Base-by-base conservation (phyloP, 2,888 invertebrate genomes). In the Ryuthela nishihirai region DNA sequence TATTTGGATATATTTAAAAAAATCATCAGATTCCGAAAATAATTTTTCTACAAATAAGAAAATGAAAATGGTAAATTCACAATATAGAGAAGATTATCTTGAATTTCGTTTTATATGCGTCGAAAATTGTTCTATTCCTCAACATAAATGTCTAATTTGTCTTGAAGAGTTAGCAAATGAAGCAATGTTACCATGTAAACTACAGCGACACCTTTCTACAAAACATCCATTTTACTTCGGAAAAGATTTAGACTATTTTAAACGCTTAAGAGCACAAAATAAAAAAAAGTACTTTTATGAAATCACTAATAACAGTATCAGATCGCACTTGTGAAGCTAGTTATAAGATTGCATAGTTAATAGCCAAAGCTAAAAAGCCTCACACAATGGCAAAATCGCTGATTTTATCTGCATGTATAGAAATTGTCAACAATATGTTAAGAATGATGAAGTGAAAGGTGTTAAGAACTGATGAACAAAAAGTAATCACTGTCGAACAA, bases 331-430 rank as follows among this genome's bases (percentile, higher is more conserved):
- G 10, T 23, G 12, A 21, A 12, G 41, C 7, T 10, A 41, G 41
- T 24, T 20, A 21, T 17, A 41, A 41, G n/a, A 2, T 23, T 38
- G 38, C n/a, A 2, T 12, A 17, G 15, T 38, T 38, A 1, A 38
- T 38, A n/a, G 17, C 9, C 15, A 56, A 62, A 41, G 24, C 23
- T 29, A 54, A 62, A 41, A 62, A 64, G 40, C 54, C 53, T 32
- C 55, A 40, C 48, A 63, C 60, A 34, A 62, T 63, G 25, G 44
- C 38, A 12, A 45, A 63, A 63, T 44, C 61, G 36, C 34, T 64
- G 15, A 56, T 62, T 40, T 48, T 55, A 42, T 35, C 42, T n/a
- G 34, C 54, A 25, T 42, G 48, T 52, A 12, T 47, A 29, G 46
- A 58, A 47, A 45, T 45, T 17, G 52, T 42, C 36, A 45, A 24